phyloP scores from a whole-genome alignment of 2,888 invertebrate species.

The Lasioglossum leucozonium region DNA sequence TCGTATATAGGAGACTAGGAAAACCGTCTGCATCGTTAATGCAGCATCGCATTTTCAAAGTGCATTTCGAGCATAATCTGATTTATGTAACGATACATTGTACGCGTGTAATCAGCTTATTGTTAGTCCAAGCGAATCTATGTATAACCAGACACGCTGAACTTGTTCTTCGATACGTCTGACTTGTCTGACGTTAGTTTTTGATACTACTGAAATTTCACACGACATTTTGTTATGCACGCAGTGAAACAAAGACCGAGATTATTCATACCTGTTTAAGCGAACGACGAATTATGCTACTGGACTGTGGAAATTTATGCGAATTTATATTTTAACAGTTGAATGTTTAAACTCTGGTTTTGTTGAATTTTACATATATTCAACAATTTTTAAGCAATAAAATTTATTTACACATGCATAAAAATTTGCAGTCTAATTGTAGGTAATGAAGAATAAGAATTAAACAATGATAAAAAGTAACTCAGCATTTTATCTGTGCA shows the following conservation, averaged over 20 bases:
- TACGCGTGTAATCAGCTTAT: constrained; percentile 11
- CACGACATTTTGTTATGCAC: neutral
- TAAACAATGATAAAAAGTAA: neutral
- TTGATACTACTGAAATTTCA: neutral
- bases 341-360: neutral
- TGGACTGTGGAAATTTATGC: neutral
- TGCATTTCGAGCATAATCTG: constrained; percentile 8
- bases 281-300: neutral
- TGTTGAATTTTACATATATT: neutral
- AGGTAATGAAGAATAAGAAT: neutral
- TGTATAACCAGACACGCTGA: neutral
- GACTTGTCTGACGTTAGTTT: neutral
- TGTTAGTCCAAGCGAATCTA: neutral
- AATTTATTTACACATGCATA: neutral
- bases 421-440: neutral
- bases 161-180: neutral
- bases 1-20: neutral
- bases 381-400: neutral
- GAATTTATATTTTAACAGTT: neutral
- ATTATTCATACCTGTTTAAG: neutral
- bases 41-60: constrained; percentile 4
- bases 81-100: constrained; percentile 18
- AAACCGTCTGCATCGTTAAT: neutral
- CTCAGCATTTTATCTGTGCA: neutral
- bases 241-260: neutral